These are phyloP conservation scores for Datnioides undecimradiatus DNA, from an alignment of 2,113 vertebrate genomes.

Conservation along the genomic window DNA sequence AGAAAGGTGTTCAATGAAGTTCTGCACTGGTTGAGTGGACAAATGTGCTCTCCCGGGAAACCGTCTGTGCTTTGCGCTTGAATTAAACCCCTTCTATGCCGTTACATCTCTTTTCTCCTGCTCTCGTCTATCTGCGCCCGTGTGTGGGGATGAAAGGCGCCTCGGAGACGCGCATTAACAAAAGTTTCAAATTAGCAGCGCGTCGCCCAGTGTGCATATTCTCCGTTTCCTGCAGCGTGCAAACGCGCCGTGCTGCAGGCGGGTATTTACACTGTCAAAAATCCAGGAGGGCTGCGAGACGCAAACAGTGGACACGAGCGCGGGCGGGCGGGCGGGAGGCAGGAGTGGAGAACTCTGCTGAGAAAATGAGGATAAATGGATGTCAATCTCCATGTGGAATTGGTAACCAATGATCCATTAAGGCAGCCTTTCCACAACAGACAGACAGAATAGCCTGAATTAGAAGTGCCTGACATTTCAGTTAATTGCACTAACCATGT, in stretches of 20 bases:
- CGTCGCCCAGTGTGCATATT: neutral
- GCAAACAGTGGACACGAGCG: conserved; percentile 27
- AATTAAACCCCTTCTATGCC: conserved; percentile 57
- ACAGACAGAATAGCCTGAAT: conserved; percentile 82
- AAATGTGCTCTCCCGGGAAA: conserved; percentile 72
- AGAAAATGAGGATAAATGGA: conserved; percentile 84
- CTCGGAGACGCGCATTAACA: neutral
- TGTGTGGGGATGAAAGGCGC: conserved; percentile 12
- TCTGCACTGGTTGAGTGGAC: conserved; percentile 73
- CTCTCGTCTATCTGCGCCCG: conserved; percentile 21
- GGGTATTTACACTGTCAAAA: conserved; percentile 16
- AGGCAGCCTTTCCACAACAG: conserved; percentile 81
- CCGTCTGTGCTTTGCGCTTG: conserved; percentile 66
- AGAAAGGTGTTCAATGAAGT: conserved; percentile 72
- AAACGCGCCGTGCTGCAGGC: too few relatives aligned
- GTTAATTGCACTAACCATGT: conserved; percentile 82
- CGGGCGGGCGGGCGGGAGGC: conserved; percentile 41
- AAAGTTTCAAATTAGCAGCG: conserved; percentile 10
- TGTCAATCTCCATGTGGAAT: conserved; percentile 85
- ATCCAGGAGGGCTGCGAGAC: conserved; percentile 30
- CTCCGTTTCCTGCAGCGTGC: neutral
- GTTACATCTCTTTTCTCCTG: conserved; percentile 61
- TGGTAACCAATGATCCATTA: conserved; percentile 85
- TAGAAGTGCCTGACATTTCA: conserved; percentile 86
- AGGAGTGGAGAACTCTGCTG: conserved; percentile 64